Base-by-base conservation (phyloP, 2,888 invertebrate genomes). In the Allolobophora icterica region DNA sequence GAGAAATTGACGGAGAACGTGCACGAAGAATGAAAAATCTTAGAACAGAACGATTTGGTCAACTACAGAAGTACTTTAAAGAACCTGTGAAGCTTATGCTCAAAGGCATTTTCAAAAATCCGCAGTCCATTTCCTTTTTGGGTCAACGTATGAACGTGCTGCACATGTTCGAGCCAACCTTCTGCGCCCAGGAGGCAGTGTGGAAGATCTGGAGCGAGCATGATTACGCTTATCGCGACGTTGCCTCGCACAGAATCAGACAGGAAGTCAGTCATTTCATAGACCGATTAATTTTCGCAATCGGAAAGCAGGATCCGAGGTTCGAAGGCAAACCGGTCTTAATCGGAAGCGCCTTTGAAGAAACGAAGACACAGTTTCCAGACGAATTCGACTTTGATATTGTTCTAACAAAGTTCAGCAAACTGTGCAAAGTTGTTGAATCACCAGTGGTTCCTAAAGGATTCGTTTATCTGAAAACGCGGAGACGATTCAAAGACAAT, bases 281-380 rank as follows among this genome's bases (percentile, higher is more conserved):
- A 13, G 71, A 71, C 71, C 71, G 71, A 71, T 71, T 71, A 11
- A 6, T 71, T 3, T 71, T 71, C 11, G 71, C 71, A 71, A 71
- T 71, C 71, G 71, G 71, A 71, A 71, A 71, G 71, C 71, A 71
- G 89, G 89, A 89, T 40, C 89, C 89, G 34, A 89, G 89, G 34
- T 40, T 89, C 13, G 40, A 40, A 40, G 34, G 89, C 30, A 35
- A 40, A 24, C 8, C 40, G 34, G 89, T 89, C 6, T 33, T 40
- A 89, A 40, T 89, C 0, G 89, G 89, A 35, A 89, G 89, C 40
- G 89, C 89, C 89, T 89, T 89, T 33, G 89, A 89, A 40, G 89
- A 40, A 89, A 89, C 89, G 35, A 89, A 89, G 30, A 40, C 30
- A 40, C 38, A 40, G 6, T 89, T 24, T 33, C 89, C 89, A 30